Conservation (phyloP, 2,888 invertebrate species). For the Smittia sp. region DNA sequence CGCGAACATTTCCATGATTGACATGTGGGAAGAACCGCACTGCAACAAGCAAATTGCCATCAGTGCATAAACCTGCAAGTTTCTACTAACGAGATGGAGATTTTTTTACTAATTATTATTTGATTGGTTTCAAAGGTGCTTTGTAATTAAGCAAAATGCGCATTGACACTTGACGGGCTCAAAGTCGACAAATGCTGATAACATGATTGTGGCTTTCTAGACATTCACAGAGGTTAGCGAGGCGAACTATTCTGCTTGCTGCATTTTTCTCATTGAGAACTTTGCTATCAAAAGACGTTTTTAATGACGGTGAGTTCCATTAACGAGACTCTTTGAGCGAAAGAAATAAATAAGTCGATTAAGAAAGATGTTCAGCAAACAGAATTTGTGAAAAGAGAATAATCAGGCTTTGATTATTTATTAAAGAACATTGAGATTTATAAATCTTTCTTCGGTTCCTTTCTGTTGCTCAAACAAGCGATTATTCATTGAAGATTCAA, state of each 20-base stretch:
- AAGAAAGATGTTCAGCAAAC: not conserved
- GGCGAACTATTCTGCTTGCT: too few species aligned
- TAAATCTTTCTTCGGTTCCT: not conserved
- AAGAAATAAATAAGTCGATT: not conserved
- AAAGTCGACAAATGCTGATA: too few species aligned
- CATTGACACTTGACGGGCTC: not conserved
- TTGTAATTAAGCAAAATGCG: slow-evolving; percentile 2
- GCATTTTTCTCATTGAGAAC: too few species aligned
- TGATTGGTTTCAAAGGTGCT: not conserved
- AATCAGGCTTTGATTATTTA: slow-evolving; percentile 5
- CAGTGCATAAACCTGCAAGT: too few species aligned
- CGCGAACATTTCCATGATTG: not conserved
- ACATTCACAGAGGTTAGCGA: too few species aligned
- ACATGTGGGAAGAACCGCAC: too few species aligned
- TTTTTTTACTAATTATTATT: not conserved
- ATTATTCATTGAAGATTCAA: not conserved
- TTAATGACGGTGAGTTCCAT: not conserved
- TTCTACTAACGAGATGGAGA: too few species aligned
- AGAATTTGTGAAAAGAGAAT: not conserved
- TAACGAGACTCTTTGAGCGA: not conserved
- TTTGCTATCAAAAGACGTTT: too few species aligned
- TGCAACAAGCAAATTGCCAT: too few species aligned
- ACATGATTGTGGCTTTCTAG: too few species aligned
- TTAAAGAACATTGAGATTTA: not conserved
- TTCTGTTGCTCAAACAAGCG: not conserved